Evolutionary conservation across 2,797 vertebrate species (phyloP), one percentile per base, ranked within the genome.

Genomic region (Malacoctenus gilli): DNA sequence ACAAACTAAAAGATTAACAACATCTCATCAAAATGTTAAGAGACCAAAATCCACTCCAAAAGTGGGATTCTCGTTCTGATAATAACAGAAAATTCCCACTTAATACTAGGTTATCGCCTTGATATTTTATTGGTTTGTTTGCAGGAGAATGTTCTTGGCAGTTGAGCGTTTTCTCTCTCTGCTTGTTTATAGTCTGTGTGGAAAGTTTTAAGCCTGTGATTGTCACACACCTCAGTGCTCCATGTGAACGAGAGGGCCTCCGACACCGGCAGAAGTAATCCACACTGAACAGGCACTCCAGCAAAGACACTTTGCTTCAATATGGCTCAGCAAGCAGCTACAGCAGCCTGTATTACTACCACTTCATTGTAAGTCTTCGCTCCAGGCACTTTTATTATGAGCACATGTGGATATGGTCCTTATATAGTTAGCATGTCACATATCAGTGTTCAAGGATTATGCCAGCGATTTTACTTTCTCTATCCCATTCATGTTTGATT

Each of bases 361-460:
- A 31, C n/a, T 42, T n/a, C n/a, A n/a, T 38, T 30, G 48, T 34
- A 50, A 48, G 35, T 47, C 15, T 38, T 36, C 19, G 47, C 73
- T 61, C 10, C 20, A 14, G 68, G 65, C 54, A 11, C 5, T 35
- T 70, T 31, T 41, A 46, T 51, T 44, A 39, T 57, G n/a, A 34
- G 39, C 0, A 30, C 13, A 59, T 47, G 41, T 38, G 42, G 42
- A 54, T 59, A 20, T 37, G 14, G 40, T 18, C 22, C 11, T 49
- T 32, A 32, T 47, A 51, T 34, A 44, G 64, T 47, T 42, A 38
- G 12, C 9, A 44, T 14, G 12, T 42, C 47, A 69, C 25, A 21
- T 55, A 35, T 46, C 46, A 78, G 16, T 50, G 59, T 46, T 60
- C 13, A 23, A 16, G 28, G 18, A 54, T 72, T 52, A 25, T 37